Evolutionary conservation across 1,140 invertebrate species (phyloP), one percentile per base, ranked within the genome.

Genomic region (Geopemphigus sp.): DNA sequence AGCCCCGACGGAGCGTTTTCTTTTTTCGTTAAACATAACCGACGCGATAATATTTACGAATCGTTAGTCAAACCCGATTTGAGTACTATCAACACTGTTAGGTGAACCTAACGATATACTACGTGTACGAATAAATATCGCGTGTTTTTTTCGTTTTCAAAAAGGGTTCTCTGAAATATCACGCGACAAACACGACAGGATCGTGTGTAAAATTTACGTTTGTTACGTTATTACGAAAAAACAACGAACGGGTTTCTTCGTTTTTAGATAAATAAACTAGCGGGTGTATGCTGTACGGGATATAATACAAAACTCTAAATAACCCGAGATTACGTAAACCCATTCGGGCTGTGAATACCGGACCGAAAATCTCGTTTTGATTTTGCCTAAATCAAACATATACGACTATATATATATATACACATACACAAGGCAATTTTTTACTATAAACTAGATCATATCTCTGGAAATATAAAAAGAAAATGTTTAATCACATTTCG

Each of bases 121-220:
- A 39, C 32, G 8, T 8, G 8, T 39, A 39, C 32, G 32, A 39
- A n/a, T 56, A 56, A 56, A 56, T 56, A 63, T 63, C n/a, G n/a
- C n/a, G n/a, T n/a, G n/a, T n/a, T n/a, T n/a, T n/a, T 63, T 1
- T 14, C 32, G 8, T 39, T 39, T 22, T 32, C 39, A 64, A 39
- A 39, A 19, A 10, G n/a, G n/a, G n/a, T n/a, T n/a, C 39, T 64
- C 22, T 22, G n/a, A 68, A 68, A 29, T 73, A 24, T 3, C 19
- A 32, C 14, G 17, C 2, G 1, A 61, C 22, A 32, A 5, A 39
- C 50, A 47, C 53, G 17, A n/a, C n/a, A n/a, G n/a, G n/a, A n/a
- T n/a, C n/a, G n/a, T n/a, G n/a, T n/a, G n/a, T 56, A 73, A 32
- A 32, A 73, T 73, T 73, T 73, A 73, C 54, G 32, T 73, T 56